phyloP scores from a whole-genome alignment of 2,888 invertebrate genomes.

The Zonitis immaculata region DNA sequence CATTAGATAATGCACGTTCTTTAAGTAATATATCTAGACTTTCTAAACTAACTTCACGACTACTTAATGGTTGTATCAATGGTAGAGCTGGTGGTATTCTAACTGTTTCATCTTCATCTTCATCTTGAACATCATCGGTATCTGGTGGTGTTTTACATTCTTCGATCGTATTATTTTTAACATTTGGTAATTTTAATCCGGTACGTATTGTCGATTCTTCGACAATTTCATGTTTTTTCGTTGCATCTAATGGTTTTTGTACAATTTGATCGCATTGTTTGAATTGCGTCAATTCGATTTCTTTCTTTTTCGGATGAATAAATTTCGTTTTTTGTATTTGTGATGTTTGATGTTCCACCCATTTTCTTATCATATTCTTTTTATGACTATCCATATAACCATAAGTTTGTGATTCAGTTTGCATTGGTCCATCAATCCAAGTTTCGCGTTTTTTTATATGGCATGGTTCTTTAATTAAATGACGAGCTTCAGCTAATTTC shows the following conservation, averaged over 20 bases:
- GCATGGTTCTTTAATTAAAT: constrained; percentile 71
- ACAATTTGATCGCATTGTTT: constrained; percentile 55
- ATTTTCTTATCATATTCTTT: constrained; percentile 87
- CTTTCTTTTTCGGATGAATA: constrained; percentile 29
- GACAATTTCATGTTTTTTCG: constrained; percentile 53
- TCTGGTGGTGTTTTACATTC: constrained; percentile 43
- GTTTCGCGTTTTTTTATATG: constrained; percentile 80
- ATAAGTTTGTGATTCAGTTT: constrained; percentile 61
- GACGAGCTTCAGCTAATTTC: constrained; percentile 75
- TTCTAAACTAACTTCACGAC: constrained; percentile 78
- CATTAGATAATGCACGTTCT: constrained; percentile 58
- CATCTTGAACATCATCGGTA: constrained; percentile 51
- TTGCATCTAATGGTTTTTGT: constrained; percentile 50
- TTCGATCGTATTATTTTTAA: constrained; percentile 35
- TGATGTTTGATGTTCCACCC: constrained; percentile 87
- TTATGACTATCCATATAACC: constrained; percentile 92
- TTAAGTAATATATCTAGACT: constrained; percentile 72
- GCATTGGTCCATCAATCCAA: constrained; percentile 95
- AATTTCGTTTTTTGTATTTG: constrained; percentile 66
- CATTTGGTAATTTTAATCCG: constrained; percentile 51
- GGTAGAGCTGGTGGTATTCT: constrained; percentile 78
- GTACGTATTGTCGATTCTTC: constrained; percentile 60
- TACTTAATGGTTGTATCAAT: constrained; percentile 71
- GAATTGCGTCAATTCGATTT: constrained; percentile 56
- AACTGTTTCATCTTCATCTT: constrained; percentile 74